Base-by-base conservation (phyloP, 1,140 invertebrate genomes). In the Drosophila murphyi region DNA sequence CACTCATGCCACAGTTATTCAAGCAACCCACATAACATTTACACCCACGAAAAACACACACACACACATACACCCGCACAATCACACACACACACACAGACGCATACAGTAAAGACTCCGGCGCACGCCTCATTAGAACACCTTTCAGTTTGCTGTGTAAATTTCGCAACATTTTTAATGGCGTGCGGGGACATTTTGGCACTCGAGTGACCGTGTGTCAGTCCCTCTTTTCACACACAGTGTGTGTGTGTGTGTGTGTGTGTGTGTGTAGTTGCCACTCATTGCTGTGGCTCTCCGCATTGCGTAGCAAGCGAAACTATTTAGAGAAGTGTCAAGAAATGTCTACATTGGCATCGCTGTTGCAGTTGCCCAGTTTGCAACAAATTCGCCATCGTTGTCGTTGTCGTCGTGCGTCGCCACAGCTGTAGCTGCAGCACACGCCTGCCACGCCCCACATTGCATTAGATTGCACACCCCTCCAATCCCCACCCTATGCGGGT, bases 291-390 rank as follows among this genome's bases (percentile, higher is more conserved):
- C 55, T 52, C 69, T 56, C 65, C 65, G 45, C 65, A 28, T 55
- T 75, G 78, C 80, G 78, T 78, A 71, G 81, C 85, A 89, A 80
- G 85, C 85, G 85, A 89, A 86, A 89, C 85, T 89, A 89, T 89
- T 89, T 89, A 89, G 85, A 89, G 86, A 89, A 89, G 85, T 89
- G 85, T 89, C 85, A 89, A 89, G 85, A 89, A 89, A 89, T 89
- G 85, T 89, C 85, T 89, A 81, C 85, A 89, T 89, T 85, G 82
- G 56, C 56, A 57, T 45, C 59, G 69, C 52, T 48, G 64, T 70
- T 68, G 79, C 80, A 51, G 62, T 72, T 86, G 43, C 43, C 2
- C 54, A 41, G 54, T 60, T 48, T 60, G 83, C 77, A 76, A 86
- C 82, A 56, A 78, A 70, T 75, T 75, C n/a, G 60, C 57, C 64